Base-by-base conservation (phyloP, 2,888 invertebrate genomes). In the Crepidodera aurea region DNA sequence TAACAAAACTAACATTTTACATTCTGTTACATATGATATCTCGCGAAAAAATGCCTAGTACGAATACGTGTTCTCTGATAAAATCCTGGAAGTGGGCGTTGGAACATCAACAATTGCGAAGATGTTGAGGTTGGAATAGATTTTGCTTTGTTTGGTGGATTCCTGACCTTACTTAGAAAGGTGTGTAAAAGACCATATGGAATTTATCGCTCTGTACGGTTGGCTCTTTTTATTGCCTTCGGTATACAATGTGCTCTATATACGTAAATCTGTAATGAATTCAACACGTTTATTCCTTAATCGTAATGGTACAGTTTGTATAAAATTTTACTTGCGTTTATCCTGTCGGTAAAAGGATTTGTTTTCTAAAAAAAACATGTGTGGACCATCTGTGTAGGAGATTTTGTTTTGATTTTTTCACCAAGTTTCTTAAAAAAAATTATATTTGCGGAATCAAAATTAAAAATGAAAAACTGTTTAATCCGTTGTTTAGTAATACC, bases 1-100 rank as follows among this genome's bases (percentile, higher is more conserved):
- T 55, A 54, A 58, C 60, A 64, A 53, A 64, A 60, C 60, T 62
- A 54, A 51, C 67, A 62, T 60, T 64, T 64, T 58, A 60, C 67
- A 61, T 67, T 65, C 60, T 42, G 60, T 37, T 63, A 64, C 65
- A 62, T 60, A 64, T 60, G 64, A 60, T 60, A 53, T 32, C 18
- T 34, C 42, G 10, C 13, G 54, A 46, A 61, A 64, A 64, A 64
- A 64, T 40, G 15, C 22, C 27, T 48, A 57, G 46, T 54, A 48
- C 48, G 48, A 37, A 61, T 64, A 64, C 60, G 53, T 57, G 64
- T 60, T 46, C 40, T 13, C 32, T 34, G 60, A 60, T 60, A 57
- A 58, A 64, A 64, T 56, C 53, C 55, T 51, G 44, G 46, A 37
- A 37, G 63, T 63, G 55, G 63, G 59, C 59, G 63, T 62, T 55